Percentiles rank a stretch among this genome's conserved stretches.
phyloP scores from a whole-genome alignment of 2,797 vertebrate genomes.

The Pantherophis alleghaniensis region DNA sequence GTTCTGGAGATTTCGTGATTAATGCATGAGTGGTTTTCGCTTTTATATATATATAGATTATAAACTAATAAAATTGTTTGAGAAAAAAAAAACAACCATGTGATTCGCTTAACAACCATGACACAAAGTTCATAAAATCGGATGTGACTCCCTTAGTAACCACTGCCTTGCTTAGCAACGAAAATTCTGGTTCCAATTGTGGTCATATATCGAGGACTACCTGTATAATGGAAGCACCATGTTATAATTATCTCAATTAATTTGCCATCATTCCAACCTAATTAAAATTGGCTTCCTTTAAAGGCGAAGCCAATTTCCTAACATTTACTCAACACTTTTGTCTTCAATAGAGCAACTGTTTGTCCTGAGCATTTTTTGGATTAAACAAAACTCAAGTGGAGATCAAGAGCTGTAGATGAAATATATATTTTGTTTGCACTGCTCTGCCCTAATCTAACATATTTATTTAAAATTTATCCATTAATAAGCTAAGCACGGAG shows the following conservation, averaged over 20 bases:
- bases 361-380: neutral
- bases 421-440: neutral
- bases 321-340: neutral
- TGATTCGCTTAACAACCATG: neutral
- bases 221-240: neutral
- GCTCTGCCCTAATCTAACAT: neutral
- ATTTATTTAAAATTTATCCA: conserved; percentile 3
- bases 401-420: neutral
- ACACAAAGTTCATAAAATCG: neutral
- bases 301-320: neutral
- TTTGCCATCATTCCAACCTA: neutral
- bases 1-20: too few relatives aligned
- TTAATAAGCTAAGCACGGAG: neutral
- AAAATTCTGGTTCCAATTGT: neutral
- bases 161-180: neutral
- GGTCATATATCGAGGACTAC: neutral
- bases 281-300: neutral
- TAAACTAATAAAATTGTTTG: too few relatives aligned
- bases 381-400: conserved; percentile 7
- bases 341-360: neutral
- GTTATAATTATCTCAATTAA: neutral
- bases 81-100: neutral
- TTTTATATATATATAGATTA: too few relatives aligned
- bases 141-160: neutral
- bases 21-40: too few relatives aligned